Evolutionary conservation across 2,888 invertebrate genomes (phyloP), one percentile per base, ranked within the genome.

Genomic region (Sussaba pulchella): DNA sequence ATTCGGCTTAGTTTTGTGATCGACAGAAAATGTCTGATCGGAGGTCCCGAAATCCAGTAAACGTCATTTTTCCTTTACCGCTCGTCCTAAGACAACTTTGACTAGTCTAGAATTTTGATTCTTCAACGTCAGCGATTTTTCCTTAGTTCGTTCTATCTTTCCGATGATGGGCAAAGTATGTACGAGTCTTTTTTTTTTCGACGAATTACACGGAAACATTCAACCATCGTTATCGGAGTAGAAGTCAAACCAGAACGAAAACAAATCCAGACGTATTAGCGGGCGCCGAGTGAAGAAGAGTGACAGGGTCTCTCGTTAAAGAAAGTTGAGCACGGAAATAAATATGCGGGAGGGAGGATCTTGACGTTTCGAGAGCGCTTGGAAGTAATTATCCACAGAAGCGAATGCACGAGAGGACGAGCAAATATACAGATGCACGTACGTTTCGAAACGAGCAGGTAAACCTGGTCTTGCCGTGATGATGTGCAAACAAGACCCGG

Each of bases 211-310:
- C 31, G n/a, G n/a, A n/a, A n/a, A n/a, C n/a, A n/a, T n/a, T 5
- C 17, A 19, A 6, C 4, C 4, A 24, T 26, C 26, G 52, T 10
- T n/a, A 54, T 54, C 52, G 52, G 14, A n/a, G 26, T n/a, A 14
- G 24, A 64, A 64, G 45, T 64, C 21, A 14, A 43, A 45, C 5
- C 21, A 41, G 61, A 70, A 47, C 24, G 47, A 39, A 50, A 70
- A 45, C 24, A 57, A 70, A 70, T 26, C 2, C n/a, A 6, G 31
- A 12, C 2, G 31, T 31, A 31, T 31, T 31, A 31, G 47, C 41
- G 39, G 9, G 9, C 43, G 24, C 0, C 12, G 41, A 19, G 1
- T 12, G 45, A 64, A 52, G 54, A 57, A 31, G 14, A 43, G 31
- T 39, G 50, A 54, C 50, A 61, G 41, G 19, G 31, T 66, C 19